Evolutionary conservation across 2,113 vertebrate genomes (phyloP), one percentile per base, ranked within the genome.

Genomic region (Bolborhynchus lineola): DNA sequence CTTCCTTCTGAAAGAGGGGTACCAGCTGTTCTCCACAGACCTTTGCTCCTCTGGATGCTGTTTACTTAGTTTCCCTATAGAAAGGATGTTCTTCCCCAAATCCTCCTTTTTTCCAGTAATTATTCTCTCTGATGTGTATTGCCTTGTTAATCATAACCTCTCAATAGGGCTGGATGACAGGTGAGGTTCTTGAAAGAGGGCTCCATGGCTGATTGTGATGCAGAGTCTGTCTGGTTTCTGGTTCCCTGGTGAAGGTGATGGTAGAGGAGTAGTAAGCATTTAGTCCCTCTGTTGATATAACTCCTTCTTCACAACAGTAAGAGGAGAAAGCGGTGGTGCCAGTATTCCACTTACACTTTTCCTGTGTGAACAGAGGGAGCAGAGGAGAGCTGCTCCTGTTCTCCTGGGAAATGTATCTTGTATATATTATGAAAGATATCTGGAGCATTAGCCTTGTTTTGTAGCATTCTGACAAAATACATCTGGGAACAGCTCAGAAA

Each of bases 11-110:
- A 94, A 90, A 72, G 82, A 89, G 76, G 57, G 52, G 25, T 71
- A 94, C 78, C 94, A 93, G 93, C 93, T 96, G 91, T 93, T 93
- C 84, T 82, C 39, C 47, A 46, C 77, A 83, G 90, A 88, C 63
- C 63, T 95, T 97, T 95, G 86, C 91, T 97, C 81, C 75, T 86
- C 69, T 90, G 81, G 52, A 46, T 89, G 84, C 35, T 16, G 21
- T 89, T 92, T 92, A 46, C 55, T 86, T 71, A 49, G 64, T 83
- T 94, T 94, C 68, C 39, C 44, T 52, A 13, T 53, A 84, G 92
- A 84, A 90, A 94, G 88, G 15, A 26, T 37, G 69, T 86, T 83
- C 78, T 72, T 88, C 77, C 67, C 78, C 74, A 81, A 82, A 0
- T 33, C 28, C 46, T 86, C 33, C 59, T 50, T 41, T 33, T 97